Percentiles rank a stretch among this genome's conserved stretches.
phyloP scores from a whole-genome alignment of 2,888 invertebrate species.

The Hydropsyche betteni region DNA sequence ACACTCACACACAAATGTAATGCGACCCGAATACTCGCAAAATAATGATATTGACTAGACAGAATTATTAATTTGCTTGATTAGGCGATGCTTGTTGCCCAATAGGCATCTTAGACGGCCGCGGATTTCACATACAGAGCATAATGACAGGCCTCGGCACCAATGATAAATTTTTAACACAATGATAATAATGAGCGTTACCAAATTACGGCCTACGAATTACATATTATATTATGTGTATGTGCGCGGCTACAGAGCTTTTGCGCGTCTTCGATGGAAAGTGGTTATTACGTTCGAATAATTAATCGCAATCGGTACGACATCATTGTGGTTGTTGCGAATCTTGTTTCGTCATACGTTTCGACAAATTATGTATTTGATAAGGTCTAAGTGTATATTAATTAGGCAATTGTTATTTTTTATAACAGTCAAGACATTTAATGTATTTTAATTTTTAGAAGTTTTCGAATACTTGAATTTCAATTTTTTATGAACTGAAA shows the following conservation, averaged over 20 bases:
- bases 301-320: slow-evolving; percentile 7
- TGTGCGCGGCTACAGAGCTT: not conserved
- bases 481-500: no score
- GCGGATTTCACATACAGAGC: slow-evolving; percentile 3
- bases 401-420: no score
- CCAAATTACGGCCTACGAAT: slow-evolving; percentile 29
- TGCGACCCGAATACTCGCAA: slow-evolving; percentile 16
- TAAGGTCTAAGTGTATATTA: no score
- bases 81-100: slow-evolving; percentile 12
- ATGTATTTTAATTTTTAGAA: no score
- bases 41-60: slow-evolving; percentile 26
- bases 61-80: slow-evolving; percentile 30
- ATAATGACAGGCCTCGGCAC: slow-evolving; percentile 28
- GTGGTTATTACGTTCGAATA: slow-evolving; percentile 26
- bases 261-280: slow-evolving; percentile 9
- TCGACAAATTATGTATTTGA: not conserved
- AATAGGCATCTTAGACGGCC: not conserved
- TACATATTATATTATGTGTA: not conserved
- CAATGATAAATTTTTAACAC: slow-evolving; percentile 33
- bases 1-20: not conserved
- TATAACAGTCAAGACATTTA: no score
- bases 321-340: slow-evolving; percentile 1
- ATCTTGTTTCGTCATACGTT: slow-evolving; percentile 5
- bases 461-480: no score
- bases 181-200: slow-evolving; percentile 32